Evolutionary conservation across 2,113 vertebrate species (phyloP).

Genomic region (Mesocricetus auratus): DNA sequence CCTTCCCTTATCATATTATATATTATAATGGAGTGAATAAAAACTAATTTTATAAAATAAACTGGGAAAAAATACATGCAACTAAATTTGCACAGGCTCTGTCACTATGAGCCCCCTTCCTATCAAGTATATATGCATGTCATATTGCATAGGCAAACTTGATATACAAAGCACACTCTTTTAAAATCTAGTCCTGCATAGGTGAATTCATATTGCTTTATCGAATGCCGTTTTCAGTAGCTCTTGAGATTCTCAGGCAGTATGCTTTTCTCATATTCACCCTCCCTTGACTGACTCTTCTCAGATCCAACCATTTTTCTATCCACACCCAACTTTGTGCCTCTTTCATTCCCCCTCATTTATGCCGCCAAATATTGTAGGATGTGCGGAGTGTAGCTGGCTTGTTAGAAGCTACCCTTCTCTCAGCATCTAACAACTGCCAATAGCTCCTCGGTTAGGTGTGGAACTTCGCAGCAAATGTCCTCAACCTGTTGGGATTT

Average conservation of each 20-base stretch:
- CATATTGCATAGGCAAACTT: not conserved
- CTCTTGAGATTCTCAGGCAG: too few species aligned
- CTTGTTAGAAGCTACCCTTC: too few species aligned
- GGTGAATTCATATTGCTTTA: not conserved
- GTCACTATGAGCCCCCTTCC: too few species aligned
- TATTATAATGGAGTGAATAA: not conserved
- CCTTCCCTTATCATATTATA: not conserved
- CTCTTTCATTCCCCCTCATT: not conserved
- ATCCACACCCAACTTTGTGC: not conserved
- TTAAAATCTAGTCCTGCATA: not conserved
- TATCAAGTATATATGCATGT: not conserved
- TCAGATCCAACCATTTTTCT: not conserved
- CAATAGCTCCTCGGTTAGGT: not conserved
- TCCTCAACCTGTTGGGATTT: too few species aligned
- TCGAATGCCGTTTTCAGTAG: not conserved
- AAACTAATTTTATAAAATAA: not conserved
- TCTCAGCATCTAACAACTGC: not conserved
- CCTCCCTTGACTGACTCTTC: not conserved
- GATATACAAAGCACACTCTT: not conserved
- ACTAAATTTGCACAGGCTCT: not conserved
- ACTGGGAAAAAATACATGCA: not conserved
- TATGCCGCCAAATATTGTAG: not conserved
- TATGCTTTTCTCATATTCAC: not conserved
- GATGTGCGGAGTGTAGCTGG: not conserved
- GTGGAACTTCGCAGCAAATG: not conserved